These are phyloP conservation scores for Tokudaia muenninki DNA, from an alignment of 2,797 vertebrate species.

Conservation along the genomic window DNA sequence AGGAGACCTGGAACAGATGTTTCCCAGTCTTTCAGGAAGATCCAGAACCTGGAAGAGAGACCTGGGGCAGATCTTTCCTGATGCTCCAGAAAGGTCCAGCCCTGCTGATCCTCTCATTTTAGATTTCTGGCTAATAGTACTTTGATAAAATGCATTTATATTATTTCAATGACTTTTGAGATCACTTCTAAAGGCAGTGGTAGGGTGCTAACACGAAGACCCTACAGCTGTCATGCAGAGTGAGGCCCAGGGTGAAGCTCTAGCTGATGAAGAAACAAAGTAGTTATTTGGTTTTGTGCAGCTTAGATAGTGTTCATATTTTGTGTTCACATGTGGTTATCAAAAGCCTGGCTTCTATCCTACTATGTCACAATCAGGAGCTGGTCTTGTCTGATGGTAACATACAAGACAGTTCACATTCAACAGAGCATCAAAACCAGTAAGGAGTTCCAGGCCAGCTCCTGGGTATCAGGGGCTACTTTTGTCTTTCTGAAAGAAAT, in stretches of 20 bases:
- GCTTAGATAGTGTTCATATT: neutral
- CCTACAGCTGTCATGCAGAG: neutral
- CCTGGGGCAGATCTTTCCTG: neutral
- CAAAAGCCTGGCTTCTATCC: neutral
- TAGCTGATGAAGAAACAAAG: neutral
- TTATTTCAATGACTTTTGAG: neutral
- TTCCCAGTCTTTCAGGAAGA: neutral
- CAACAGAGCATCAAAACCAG: neutral
- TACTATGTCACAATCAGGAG: neutral
- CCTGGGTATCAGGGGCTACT: neutral
- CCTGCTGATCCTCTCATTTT: neutral
- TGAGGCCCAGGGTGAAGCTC: neutral
- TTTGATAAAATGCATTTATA: neutral
- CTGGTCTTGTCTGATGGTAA: neutral
- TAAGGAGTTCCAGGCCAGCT: neutral
- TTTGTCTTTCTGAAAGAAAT: slow-evolving; percentile 10
- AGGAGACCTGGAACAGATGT: neutral
- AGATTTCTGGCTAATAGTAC: neutral
- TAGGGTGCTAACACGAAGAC: neutral
- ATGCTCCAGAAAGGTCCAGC: neutral
- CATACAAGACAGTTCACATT: slow-evolving; percentile 6
- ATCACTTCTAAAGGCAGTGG: neutral
- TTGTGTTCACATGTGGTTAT: neutral
- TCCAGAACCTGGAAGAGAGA: neutral
- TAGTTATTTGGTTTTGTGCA: neutral